Base-by-base conservation (phyloP, 2,888 invertebrate species). In the Temnothorax ravouxi region DNA sequence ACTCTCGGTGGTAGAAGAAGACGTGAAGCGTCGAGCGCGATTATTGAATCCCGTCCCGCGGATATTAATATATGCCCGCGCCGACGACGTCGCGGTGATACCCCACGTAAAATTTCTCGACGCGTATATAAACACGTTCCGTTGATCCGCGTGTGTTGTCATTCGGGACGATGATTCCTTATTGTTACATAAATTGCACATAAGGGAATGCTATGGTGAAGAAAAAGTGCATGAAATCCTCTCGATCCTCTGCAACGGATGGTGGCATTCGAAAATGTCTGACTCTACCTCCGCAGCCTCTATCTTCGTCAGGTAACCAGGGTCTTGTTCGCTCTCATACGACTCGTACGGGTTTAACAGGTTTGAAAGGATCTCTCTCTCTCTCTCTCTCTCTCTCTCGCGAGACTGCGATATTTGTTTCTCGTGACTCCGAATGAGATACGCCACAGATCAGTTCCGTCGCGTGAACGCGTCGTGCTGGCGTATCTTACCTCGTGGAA, bases 211-310 rank as follows among this genome's bases (percentile, higher is more conserved):
- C 90, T 93, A 91, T 92, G 94, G 90, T 93, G 87, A 89, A 92
- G 90, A 92, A 93, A 91, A 92, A 89, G 89, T 89, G 91, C 88
- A 91, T 91, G 91, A 93, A 87, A 91, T 86, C 88, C 86, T 85
- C 86, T 88, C 88, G 87, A 89, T 87, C 88, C 91, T 88, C 90
- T 86, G 86, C 90, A 91, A 89, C 91, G 91, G 92, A 92, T 92
- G 92, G 93, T 92, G 89, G 91, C 87, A 90, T 86, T 89, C 86
- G 87, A 94, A 93, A 92, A 94, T 94, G 94, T 93, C 93, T 88
- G 94, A 94, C 91, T 92, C 93, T 87, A 89, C 92, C 81, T 91
- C 92, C 81, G 89, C 91, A 82, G 89, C 91, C 80, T 92, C 92
- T 89, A 91, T 93, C 91, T 91, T 93, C 83, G 90, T 91, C 89